A percentile compares a stretch with the other conserved stretches of the same genome.
These are phyloP conservation scores for Drosophila pegasa DNA, from an alignment of 2,888 invertebrate species.

Conservation along the genomic window DNA sequence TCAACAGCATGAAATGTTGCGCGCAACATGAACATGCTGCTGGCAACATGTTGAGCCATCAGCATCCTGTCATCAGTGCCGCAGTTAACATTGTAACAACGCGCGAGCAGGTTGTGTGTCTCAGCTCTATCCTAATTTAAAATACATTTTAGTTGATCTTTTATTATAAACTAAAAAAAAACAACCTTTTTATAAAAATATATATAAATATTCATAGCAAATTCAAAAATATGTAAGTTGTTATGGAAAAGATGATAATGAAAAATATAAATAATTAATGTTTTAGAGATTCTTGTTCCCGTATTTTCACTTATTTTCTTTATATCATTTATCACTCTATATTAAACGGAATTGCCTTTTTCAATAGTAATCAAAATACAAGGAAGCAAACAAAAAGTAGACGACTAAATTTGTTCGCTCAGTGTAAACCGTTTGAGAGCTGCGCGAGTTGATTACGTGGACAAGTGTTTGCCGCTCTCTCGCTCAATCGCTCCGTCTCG, in stretches of 20 bases:
- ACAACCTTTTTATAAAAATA: slow-evolving; percentile 6
- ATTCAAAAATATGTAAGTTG: slow-evolving; percentile 35
- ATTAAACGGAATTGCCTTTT: neutral
- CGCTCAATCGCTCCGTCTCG: slow-evolving; percentile 10
- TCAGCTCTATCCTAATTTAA: slow-evolving; percentile 52
- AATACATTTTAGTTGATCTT: slow-evolving; percentile 47
- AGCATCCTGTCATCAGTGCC: slow-evolving; percentile 25
- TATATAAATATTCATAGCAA: neutral
- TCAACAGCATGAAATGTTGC: slow-evolving; percentile 34
- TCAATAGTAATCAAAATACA: neutral
- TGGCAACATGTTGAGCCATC: slow-evolving; percentile 38
- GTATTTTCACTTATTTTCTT: neutral
- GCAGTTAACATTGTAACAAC: slow-evolving; percentile 55
- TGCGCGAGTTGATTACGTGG: slow-evolving; percentile 69
- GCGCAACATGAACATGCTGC: slow-evolving; percentile 22
- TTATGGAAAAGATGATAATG: neutral
- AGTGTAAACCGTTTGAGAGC: slow-evolving; percentile 39
- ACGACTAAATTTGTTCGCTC: neutral
- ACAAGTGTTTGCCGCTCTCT: slow-evolving; percentile 54
- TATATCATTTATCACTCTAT: neutral
- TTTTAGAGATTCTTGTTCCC: too few relatives aligned
- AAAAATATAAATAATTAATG: neutral
- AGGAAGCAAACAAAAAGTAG: neutral
- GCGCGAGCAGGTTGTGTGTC: slow-evolving; percentile 53
- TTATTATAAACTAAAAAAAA: slow-evolving; percentile 28